Evolutionary conservation across 2,797 vertebrate species (phyloP), one percentile per base, ranked within the genome.

Genomic region (Gymnothorax reevesii): DNA sequence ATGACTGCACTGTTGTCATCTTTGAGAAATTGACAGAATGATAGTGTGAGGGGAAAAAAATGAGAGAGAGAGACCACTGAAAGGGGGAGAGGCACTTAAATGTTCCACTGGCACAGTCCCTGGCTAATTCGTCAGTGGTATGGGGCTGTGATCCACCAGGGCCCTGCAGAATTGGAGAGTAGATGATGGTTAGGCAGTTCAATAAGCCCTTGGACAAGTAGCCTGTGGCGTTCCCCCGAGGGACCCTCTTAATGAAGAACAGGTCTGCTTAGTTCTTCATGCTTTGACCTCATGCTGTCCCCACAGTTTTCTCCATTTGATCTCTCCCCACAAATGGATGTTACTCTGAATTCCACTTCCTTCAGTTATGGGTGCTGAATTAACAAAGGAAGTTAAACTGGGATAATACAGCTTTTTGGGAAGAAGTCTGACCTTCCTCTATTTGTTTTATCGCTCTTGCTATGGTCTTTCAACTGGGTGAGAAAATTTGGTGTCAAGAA

Each of bases 141-240:
- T 42, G 33, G 64, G 94, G 94, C 92, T 95, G 92, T 93, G 94
- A 96, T 96, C 95, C 95, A 94, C 92, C 95, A 94, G 94, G 94
- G 93, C 94, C 92, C 92, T 93, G 94, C 94, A 94, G 93, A 95
- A 94, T 95, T 94, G 93, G 94, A 92, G 92, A 94, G 90, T 95
- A 92, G 92, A 95, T 92, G 94, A 95, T 95, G 96, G 97, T 97
- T 97, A 97, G 97, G 93, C 93, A 79, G 96, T 97, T 97, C 97
- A 97, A 95, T 98, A 97, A 97, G 94, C 96, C 96, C 94, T 94
- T 94, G 96, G 97, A 98, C 97, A 99, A 97, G 97, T 98, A 98
- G 96, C 95, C 93, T 89, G 95, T 97, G 97, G 96, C 95, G 90
- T 96, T 96, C 96, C 97, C 97, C 91, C 89, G 96, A 96, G 97